Conservation (phyloP, 2,113 vertebrate species). For the Chloroceryle aenea region DNA sequence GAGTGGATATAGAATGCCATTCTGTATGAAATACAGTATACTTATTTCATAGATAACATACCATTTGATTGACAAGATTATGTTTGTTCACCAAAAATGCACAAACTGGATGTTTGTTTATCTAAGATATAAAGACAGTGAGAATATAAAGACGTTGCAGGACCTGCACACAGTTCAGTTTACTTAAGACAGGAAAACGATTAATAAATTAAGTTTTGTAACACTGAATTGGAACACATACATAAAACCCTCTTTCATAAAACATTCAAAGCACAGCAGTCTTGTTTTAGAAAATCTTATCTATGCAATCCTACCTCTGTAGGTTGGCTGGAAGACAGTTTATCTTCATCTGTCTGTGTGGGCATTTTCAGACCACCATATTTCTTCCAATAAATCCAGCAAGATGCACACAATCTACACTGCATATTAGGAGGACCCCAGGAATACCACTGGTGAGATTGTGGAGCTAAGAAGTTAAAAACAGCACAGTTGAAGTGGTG, state of each 20-base stretch:
- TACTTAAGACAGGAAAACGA: neutral
- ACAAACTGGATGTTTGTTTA: neutral
- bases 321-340: slow-evolving; percentile 85
- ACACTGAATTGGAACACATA: neutral
- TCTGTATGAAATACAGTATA: neutral
- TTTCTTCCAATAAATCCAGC: slow-evolving; percentile 99
- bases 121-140: neutral
- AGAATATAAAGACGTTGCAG: neutral
- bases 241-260: fast-evolving
- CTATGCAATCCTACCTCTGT: slow-evolving; percentile 77
- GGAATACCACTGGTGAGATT: slow-evolving; percentile 97
- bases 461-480: slow-evolving; percentile 81
- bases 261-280: neutral
- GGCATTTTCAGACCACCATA: slow-evolving; percentile 98
- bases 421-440: slow-evolving; percentile 99
- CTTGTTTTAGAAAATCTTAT: too few species aligned
- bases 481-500: neutral
- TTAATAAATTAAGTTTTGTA: neutral
- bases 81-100: neutral
- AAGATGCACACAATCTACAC: slow-evolving; percentile 93
- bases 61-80: neutral
- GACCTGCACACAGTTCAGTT: neutral
- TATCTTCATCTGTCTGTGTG: slow-evolving; percentile 91
- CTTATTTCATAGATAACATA: neutral
- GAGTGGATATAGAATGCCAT: neutral